A percentile compares a stretch with the other conserved stretches of the same genome.
Conservation (phyloP, 2,888 invertebrate genomes). For the Drosophila kanekoi region DNA sequence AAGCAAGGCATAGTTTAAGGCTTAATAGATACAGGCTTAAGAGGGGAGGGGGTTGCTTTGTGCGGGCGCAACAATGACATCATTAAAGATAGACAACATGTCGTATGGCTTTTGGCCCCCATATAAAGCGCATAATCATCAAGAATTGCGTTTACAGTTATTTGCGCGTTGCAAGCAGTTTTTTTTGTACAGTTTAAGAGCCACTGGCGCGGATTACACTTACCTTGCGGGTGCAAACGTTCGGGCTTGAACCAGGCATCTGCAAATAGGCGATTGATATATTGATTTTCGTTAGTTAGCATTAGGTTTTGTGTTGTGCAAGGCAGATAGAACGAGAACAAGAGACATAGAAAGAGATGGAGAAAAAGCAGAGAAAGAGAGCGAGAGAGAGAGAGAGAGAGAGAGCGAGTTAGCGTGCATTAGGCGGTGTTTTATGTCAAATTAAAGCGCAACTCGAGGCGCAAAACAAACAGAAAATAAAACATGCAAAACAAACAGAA, state of each 20-base stretch:
- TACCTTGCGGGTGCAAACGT: conserved; percentile 96
- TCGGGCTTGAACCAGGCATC: conserved; percentile 97
- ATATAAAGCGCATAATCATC: not conserved
- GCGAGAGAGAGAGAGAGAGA: not conserved
- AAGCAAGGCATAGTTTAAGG: conserved; percentile 65
- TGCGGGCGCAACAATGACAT: conserved; percentile 59
- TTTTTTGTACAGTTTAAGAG: conserved; percentile 44
- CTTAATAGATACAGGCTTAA: conserved; percentile 26
- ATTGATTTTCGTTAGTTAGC: conserved; percentile 80
- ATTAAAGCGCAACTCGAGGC: conserved; percentile 28
- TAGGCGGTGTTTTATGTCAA: conserved; percentile 30
- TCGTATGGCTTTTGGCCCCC: not conserved
- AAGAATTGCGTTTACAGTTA: conserved; percentile 7
- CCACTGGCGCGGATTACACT: conserved; percentile 75
- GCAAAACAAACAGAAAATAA: conserved; percentile 6
- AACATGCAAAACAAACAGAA: conserved; percentile 13
- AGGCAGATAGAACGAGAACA: conserved; percentile 42
- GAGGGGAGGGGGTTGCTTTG: not conserved
- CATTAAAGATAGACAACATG: conserved; percentile 41
- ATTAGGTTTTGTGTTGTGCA: conserved; percentile 65
- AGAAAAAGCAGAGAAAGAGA: not conserved
- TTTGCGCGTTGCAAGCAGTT: conserved; percentile 25
- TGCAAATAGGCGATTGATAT: conserved; percentile 87
- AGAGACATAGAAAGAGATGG: conserved; percentile 1
- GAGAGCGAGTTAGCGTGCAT: conserved; percentile 43